Evolutionary conservation across 2,888 invertebrate genomes (phyloP).

Genomic region (Pyrrhia umbra): DNA sequence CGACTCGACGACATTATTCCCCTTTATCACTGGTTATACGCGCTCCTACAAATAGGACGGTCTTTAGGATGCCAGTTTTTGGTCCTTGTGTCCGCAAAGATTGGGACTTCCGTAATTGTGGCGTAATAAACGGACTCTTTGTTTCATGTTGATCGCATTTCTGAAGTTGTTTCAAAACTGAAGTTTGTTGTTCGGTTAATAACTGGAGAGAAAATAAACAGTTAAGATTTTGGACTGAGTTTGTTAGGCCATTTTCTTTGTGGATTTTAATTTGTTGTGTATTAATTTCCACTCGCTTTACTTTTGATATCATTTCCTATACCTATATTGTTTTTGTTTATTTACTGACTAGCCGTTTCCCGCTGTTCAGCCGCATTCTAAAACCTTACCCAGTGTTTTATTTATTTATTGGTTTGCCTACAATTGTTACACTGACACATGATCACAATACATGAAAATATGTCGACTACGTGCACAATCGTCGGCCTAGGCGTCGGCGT

Average conservation of each 20-base stretch:
- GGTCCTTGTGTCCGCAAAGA: slow-evolving; percentile 25
- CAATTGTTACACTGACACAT: no score
- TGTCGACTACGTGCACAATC: no score
- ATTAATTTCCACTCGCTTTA: no score
- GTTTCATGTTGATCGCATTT: slow-evolving; percentile 43
- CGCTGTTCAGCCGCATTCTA: no score
- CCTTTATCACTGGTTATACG: slow-evolving; percentile 52
- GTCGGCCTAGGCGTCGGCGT: no score
- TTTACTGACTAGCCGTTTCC: no score
- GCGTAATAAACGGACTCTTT: slow-evolving; percentile 27
- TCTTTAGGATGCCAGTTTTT: slow-evolving; percentile 28
- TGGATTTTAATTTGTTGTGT: neutral
- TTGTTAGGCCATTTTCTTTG: neutral
- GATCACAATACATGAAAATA: no score
- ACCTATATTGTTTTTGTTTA: no score
- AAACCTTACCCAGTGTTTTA: no score
- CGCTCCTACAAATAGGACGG: slow-evolving; percentile 36
- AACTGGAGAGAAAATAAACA: slow-evolving; percentile 9
- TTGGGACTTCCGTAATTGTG: slow-evolving; percentile 29
- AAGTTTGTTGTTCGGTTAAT: slow-evolving; percentile 9
- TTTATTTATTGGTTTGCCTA: no score
- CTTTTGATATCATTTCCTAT: no score
- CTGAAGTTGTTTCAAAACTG: slow-evolving; percentile 13
- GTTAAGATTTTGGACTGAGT: neutral
- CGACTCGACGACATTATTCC: slow-evolving; percentile 37